Evolutionary conservation across 1,140 invertebrate species (phyloP), one percentile per base, ranked within the genome.

Genomic region (Trichonephila clavipes): DNA sequence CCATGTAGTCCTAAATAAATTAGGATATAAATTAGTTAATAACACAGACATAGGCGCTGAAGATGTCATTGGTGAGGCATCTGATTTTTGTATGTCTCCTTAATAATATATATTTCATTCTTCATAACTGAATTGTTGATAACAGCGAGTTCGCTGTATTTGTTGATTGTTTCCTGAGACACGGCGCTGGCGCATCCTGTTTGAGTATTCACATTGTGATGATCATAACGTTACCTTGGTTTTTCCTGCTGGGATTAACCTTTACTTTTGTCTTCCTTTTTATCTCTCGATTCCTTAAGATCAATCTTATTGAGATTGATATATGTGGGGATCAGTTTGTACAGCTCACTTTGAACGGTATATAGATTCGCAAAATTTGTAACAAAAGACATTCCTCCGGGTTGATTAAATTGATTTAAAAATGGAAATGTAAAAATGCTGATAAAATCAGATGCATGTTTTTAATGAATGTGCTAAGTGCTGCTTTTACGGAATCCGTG

Each of bases 11-110:
- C 86, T 95, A 61, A 61, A 92, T 16, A 81, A 90, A 58, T 92
- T 94, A 72, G 94, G 94, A 28, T 94, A 94, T 88, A 93, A 93
- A 77, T n/a, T 90, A 18, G 85, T 94, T n/a, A 94, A 89, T 59
- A 62, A 85, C n/a, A 94, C 87, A n/a, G 88, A 94, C 59, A 85
- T 94, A 61, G 90, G 21, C n/a, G 93, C 64, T 14, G 93, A 90
- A 66, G 88, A 94, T 85, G 77, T 94, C 21, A 64, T 94, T 21
- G 77, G 59, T 21, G 88, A 94, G 14, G 34, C 34, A 40, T 64
- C 62, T 28, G 19, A 58, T 24, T 58, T 94, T 69, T 94, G 93
- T 51, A 14, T n/a, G 51, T 58, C 85, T 19, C 61, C 21, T 81
- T 81, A 90, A 8, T n/a, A 34, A 72, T 69, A 24, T 40, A 34